These are phyloP conservation scores for Zaprionus gabonicus DNA, from an alignment of 1,140 invertebrate species.

Conservation along the genomic window DNA sequence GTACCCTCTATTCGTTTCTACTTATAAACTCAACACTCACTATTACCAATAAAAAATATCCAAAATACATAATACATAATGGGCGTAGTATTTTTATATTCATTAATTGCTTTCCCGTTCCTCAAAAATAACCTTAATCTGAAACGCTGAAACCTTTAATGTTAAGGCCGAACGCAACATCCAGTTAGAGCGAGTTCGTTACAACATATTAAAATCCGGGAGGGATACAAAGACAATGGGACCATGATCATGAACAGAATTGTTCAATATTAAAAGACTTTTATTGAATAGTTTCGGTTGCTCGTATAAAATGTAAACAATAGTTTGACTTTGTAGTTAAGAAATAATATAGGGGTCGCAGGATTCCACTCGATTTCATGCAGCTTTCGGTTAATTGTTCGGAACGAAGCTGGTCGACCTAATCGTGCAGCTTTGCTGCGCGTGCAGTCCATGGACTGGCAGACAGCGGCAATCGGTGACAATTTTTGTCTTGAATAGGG, in stretches of 20 bases:
- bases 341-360: not conserved
- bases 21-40: too few species aligned
- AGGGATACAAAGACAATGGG: too few species aligned
- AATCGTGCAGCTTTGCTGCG: conserved; percentile 71
- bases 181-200: too few species aligned
- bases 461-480: conserved; percentile 72
- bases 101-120: too few species aligned
- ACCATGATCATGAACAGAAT: too few species aligned
- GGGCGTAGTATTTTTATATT: too few species aligned
- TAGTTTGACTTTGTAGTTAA: not conserved
- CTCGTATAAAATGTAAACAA: not conserved
- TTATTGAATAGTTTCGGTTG: not conserved
- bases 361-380: conserved; percentile 30
- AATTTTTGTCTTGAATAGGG: conserved; percentile 77
- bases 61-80: not conserved
- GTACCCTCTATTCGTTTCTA: too few species aligned
- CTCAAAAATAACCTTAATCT: too few species aligned
- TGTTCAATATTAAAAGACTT: not conserved
- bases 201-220: too few species aligned
- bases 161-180: too few species aligned
- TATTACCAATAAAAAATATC: not conserved
- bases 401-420: conserved; percentile 72
- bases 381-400: conserved; percentile 68
- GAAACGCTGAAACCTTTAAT: too few species aligned
- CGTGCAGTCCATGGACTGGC: conserved; percentile 62